Evolutionary conservation across 2,113 vertebrate genomes (phyloP).

Genomic region (Notiomystis cincta): DNA sequence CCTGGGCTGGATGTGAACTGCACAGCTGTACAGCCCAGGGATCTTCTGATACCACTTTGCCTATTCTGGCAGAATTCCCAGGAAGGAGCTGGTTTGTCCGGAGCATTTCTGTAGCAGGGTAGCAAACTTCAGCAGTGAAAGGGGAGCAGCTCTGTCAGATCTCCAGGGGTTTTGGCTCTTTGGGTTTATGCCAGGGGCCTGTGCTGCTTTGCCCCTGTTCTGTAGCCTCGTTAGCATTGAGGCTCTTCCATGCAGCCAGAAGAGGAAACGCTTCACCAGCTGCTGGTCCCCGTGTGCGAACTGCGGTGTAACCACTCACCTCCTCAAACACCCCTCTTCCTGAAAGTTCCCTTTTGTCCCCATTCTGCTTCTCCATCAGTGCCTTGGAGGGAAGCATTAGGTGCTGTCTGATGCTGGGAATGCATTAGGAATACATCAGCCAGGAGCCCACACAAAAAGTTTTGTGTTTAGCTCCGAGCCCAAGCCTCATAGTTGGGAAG

Average conservation of each 20-base stretch:
- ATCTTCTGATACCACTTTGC: neutral
- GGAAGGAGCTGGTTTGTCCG: neutral
- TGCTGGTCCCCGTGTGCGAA: neutral
- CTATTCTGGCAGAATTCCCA: neutral
- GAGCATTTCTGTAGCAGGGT: neutral
- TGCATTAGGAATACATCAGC: neutral
- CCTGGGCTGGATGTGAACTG: neutral
- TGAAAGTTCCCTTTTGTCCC: neutral
- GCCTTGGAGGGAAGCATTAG: neutral
- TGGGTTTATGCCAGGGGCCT: neutral
- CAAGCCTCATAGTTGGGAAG: neutral
- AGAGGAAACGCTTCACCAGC: neutral
- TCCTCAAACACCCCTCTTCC: neutral
- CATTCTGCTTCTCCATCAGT: neutral
- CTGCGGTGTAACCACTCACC: neutral
- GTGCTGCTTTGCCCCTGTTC: neutral
- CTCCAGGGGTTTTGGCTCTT: neutral
- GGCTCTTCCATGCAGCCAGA: neutral
- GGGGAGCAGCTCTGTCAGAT: neutral
- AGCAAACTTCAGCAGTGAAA: neutral
- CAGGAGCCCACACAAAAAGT: neutral
- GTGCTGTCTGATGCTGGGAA: neutral
- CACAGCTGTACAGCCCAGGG: neutral
- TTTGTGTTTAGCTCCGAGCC: neutral
- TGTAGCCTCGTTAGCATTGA: neutral